A percentile compares a stretch with the other conserved stretches of the same genome.
Conservation (phyloP, 2,797 vertebrate species). For the Pseudomugil tenellus region DNA sequence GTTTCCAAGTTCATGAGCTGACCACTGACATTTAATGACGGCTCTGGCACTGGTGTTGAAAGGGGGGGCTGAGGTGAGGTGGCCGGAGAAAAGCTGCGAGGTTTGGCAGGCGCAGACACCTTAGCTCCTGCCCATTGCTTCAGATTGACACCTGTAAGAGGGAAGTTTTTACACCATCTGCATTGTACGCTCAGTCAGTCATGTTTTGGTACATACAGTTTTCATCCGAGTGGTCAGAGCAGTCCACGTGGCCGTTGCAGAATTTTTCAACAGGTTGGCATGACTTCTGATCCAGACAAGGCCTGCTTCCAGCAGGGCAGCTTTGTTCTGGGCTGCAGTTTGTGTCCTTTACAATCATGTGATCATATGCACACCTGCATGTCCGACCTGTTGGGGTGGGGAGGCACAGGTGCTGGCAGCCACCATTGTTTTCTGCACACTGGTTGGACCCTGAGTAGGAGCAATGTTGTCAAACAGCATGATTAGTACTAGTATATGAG, state of each 20-base stretch:
- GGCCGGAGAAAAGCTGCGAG: constrained; percentile 6
- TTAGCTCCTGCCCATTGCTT: constrained; percentile 17
- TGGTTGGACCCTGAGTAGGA: constrained; percentile 80
- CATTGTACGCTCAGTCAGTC: neutral
- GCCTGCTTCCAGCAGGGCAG: constrained; percentile 69
- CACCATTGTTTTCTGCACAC: constrained; percentile 84
- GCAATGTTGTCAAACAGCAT: too few relatives aligned
- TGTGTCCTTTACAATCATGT: constrained; percentile 64
- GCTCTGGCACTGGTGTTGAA: neutral
- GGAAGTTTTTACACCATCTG: neutral
- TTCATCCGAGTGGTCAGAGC: constrained; percentile 88
- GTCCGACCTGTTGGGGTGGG: constrained; percentile 82
- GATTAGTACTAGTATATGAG: too few relatives aligned
- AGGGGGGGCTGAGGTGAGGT: neutral
- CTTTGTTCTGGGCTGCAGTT: constrained; percentile 63
- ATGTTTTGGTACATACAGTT: constrained; percentile 76
- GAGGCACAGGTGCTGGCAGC: constrained; percentile 90
- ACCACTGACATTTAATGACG: constrained; percentile 20
- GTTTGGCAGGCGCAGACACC: neutral
- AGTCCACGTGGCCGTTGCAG: constrained; percentile 83
- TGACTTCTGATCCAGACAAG: constrained; percentile 81
- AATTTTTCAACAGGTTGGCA: constrained; percentile 82
- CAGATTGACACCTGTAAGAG: constrained; percentile 44
- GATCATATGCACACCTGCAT: constrained; percentile 84
- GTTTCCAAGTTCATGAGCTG: constrained; percentile 50